Conservation (phyloP, 2,113 vertebrate genomes). For the Lampris megalopsis region DNA sequence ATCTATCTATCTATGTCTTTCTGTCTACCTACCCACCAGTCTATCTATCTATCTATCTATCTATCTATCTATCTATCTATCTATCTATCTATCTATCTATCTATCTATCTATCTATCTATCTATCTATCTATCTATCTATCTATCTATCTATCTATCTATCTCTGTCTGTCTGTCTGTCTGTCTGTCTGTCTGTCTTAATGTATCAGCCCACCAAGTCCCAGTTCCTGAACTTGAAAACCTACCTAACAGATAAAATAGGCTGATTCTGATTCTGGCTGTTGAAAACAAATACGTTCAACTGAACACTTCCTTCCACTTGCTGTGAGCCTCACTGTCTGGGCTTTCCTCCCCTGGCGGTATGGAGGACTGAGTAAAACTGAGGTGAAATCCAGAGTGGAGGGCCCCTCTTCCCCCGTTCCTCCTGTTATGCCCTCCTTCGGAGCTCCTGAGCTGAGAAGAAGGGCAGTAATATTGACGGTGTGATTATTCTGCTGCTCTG, state of each 20-base stretch:
- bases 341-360: slow-evolving; percentile 36
- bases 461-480: slow-evolving; percentile 49
- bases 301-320: slow-evolving; percentile 53
- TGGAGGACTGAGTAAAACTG: not conserved
- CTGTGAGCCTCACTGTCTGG: slow-evolving; percentile 55
- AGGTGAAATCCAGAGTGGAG: slow-evolving; percentile 30
- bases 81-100: too few species aligned
- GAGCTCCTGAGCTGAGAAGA: slow-evolving; percentile 47
- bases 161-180: too few species aligned
- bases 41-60: too few species aligned
- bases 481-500: slow-evolving; percentile 51
- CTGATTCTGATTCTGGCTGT: too few species aligned
- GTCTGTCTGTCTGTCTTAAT: too few species aligned
- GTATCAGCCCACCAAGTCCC: not conserved
- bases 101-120: too few species aligned
- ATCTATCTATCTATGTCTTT: too few species aligned
- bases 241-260: too few species aligned
- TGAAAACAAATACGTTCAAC: slow-evolving; percentile 57
- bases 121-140: too few species aligned
- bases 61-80: too few species aligned
- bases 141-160: too few species aligned
- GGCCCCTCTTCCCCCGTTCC: slow-evolving; percentile 14
- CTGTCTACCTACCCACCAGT: too few species aligned
- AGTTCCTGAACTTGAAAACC: slow-evolving; percentile 54
- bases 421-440: slow-evolving; percentile 57